A percentile compares a stretch with the other conserved stretches of the same genome.
These are phyloP conservation scores for Pseudomyrmex sp. DNA, from an alignment of 1,140 invertebrate genomes.

Conservation along the genomic window DNA sequence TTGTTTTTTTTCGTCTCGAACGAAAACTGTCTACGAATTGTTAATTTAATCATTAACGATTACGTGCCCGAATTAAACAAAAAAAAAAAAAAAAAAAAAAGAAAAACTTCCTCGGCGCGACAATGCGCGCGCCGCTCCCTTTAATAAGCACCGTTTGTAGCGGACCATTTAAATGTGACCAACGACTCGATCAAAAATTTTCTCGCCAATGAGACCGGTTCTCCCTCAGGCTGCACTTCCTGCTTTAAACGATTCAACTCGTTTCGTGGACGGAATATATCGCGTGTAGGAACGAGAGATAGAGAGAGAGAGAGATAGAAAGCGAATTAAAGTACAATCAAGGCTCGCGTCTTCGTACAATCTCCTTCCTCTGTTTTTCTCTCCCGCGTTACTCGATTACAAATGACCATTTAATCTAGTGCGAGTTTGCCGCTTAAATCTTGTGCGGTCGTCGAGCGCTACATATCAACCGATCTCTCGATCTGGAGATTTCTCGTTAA, in stretches of 20 bases:
- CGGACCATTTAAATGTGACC: slow-evolving; percentile 76
- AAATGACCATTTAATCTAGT: slow-evolving; percentile 66
- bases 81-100: neutral
- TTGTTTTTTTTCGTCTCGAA: too few species aligned
- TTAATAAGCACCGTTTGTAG: slow-evolving; percentile 22
- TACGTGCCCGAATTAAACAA: neutral
- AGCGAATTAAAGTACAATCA: slow-evolving; percentile 71
- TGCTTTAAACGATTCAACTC: slow-evolving; percentile 76
- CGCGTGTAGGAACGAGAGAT: slow-evolving; percentile 17
- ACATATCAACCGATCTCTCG: neutral
- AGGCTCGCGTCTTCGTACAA: slow-evolving; percentile 64
- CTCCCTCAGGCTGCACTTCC: slow-evolving; percentile 76
- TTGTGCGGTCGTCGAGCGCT: slow-evolving; percentile 45
- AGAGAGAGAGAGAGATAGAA: slow-evolving; percentile 24
- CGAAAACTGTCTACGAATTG: neutral
- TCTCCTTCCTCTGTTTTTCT: slow-evolving; percentile 42
- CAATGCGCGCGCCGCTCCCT: neutral
- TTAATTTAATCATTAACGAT: slow-evolving; percentile 1
- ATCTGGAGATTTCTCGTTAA: neutral
- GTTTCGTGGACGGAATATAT: slow-evolving; percentile 69
- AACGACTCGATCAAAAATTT: slow-evolving; percentile 80
- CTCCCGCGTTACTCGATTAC: slow-evolving; percentile 38
- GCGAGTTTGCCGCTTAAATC: slow-evolving; percentile 58
- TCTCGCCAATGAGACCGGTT: slow-evolving; percentile 74
- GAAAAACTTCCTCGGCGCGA: neutral